Evolutionary conservation across 2,888 invertebrate species (phyloP), one percentile per base, ranked within the genome.

Genomic region (Amitus sp.): DNA sequence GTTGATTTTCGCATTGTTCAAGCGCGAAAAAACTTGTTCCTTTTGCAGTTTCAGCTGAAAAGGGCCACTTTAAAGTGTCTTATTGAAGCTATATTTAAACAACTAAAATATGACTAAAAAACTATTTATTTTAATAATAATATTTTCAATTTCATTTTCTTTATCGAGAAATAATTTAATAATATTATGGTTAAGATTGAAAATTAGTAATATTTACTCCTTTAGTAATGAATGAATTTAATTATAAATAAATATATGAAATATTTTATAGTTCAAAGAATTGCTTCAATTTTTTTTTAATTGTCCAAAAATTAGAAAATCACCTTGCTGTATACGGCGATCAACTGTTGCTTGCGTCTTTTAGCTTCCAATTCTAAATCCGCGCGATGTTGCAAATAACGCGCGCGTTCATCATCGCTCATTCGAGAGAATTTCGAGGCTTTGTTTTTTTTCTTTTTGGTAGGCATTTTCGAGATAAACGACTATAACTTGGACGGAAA

Each of bases 1-100:
- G 75, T 94, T 93, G 49, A 94, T 89, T 83, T 94, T 94, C 0
- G 94, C 92, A 62, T 89, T 86, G 77, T 94, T 94, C 47, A 92
- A 83, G 46, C 93, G 87, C 1, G 90, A 87, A 79, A 90, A 93
- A 0, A 88, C 87, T 78, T 93, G 92, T 80, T 94, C 94, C 65
- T 88, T 90, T 78, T 90, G 91, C 5, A 94, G 83, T 85, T 94
- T 94, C 75, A 90, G 93, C 93, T 94, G 78, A 19, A 48, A 43
- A 10, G 9, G 9, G n/a, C n/a, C n/a, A n/a, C n/a, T n/a, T n/a
- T n/a, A n/a, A n/a, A n/a, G n/a, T n/a, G n/a, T n/a, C n/a, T n/a
- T n/a, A n/a, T n/a, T n/a, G n/a, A n/a, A n/a, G n/a, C n/a, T n/a
- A n/a, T n/a, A n/a, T n/a, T 27, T 27, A 9, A 27, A 27, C 27